Evolutionary conservation across 1,140 invertebrate genomes (phyloP), one percentile per base, ranked within the genome.

Genomic region (Caenorhabditis briggsae): DNA sequence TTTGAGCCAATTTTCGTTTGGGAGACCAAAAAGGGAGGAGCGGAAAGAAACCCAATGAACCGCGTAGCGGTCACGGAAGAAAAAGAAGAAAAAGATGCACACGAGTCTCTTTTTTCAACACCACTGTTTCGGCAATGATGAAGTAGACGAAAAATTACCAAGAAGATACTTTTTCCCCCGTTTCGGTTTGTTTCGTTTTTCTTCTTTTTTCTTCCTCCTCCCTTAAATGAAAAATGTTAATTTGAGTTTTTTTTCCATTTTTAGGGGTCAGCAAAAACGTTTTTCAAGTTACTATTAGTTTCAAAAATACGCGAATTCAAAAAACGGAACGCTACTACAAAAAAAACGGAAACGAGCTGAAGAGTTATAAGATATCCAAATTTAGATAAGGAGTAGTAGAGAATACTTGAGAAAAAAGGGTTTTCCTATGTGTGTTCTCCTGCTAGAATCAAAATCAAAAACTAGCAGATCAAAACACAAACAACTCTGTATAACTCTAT

Each of bases 1-100:
- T 64, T 64, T 64, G 41, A 61, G 41, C 82, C 82, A 82, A 61
- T 23, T 78, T 78, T 78, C 70, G 53, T 33, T 78, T 11, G n/a
- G 43, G 5, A 41, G 23, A 33, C 65, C 41, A 70, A 48, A 78
- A 50, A 78, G 46, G 70, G 70, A 50, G 70, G 70, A 78, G 70
- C 70, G 70, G 70, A 78, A 53, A 78, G 70, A 78, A 78, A 78
- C 70, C 70, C 70, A 78, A 78, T 78, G 70, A 78, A 78, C 70
- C 70, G 70, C 70, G 70, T 18, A 70, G 64, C 18, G 23, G 23
- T 23, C 70, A 20, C 56, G 12, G 56, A 20, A 16, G 23, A 18
- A 70, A 3, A 33, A 33, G 3, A 33, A 33, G 3, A 33, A 33
- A 3, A 33, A 33, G 33, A 33, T 33, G 70, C 70, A 78, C 70